Evolutionary conservation across 2,888 invertebrate species (phyloP), one percentile per base, ranked within the genome.

Genomic region (Orchestes rusci): DNA sequence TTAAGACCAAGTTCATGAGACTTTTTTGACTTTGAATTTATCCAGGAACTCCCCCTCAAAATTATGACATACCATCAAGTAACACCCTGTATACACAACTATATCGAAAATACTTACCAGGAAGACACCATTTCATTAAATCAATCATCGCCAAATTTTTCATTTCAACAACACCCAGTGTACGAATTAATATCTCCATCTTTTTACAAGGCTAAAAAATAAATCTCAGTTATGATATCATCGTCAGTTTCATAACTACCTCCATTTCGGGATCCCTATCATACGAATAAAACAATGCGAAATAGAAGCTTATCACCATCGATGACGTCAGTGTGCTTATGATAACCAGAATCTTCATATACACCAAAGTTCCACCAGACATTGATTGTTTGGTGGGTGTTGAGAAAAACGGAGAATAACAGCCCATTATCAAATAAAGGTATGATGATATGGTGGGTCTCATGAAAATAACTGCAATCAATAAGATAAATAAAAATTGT

Each of bases 331-430:
- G 32, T n/a, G 42, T 19, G 23, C 41, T 35, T 4, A 39, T 30
- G n/a, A 49, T 35, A 3, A 49, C 10, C 4, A 40, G 13, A 3
- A 45, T 23, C 23, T 49, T 49, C 39, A 49, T 12, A 17, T 42
- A 49, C n/a, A n/a, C 16, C 8, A 41, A 41, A n/a, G 45, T 45
- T 20, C 16, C 19, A 3, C 18, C 13, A 4, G 23, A 16, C 49
- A 49, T 45, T 1, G 49, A 40, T 7, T 16, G 23, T 7, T 4
- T 16, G 5, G 38, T 49, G 4, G 49, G 49, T 15, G 45, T 41
- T 10, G 49, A 49, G 17, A 45, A 49, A 42, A 49, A 45, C 5
- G 49, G 49, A 44, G 42, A 34, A 19, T 49, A 49, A 19, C 41
- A 39, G 12, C 45, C 49, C 18, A 45, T 16, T 12, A 45, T 3